Base-by-base conservation (phyloP, 1,140 invertebrate species). In the Bombus waltoni region DNA sequence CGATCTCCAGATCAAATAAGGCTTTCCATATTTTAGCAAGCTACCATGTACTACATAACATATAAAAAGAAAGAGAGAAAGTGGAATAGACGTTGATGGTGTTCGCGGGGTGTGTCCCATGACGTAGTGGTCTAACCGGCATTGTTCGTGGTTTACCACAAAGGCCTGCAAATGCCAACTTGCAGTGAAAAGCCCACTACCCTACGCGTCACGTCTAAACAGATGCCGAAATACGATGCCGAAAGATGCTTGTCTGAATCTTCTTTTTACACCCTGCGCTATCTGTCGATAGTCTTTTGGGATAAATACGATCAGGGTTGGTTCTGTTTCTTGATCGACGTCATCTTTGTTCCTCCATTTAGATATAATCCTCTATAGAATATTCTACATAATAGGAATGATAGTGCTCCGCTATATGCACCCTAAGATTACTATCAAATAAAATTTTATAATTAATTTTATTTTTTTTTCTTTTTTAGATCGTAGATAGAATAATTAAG, bases 111-210 rank as follows among this genome's bases (percentile, higher is more conserved):
- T 86, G 42, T 75, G 42, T 71, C 28, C 71, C 68, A 71, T 81
- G 86, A 87, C 82, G 78, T 15, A 79, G 85, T 70, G 68, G 62
- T 57, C 70, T 74, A 83, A 72, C 88, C 75, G 71, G 80, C 87
- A 92, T 94, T 94, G 94, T 94, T 91, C 92, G 91, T 89, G 93
- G 93, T 94, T 94, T 91, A 91, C 93, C 92, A 94, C 94, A 94
- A 94, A 94, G 89, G 93, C 93, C 94, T 94, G 93, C 89, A 93
- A 94, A 94, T 94, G 93, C 92, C 94, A 87, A 91, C 80, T 92
- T 89, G 88, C 91, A 91, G 91, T 94, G 93, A 92, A 92, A 92
- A 91, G 90, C 92, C 88, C 78, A 75, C 79, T 87, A 75, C 86
- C 71, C 87, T 85, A 81, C 80, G 79, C 87, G 71, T 75, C 47